phyloP scores from a whole-genome alignment of 2,797 vertebrate genomes.

The Rhadinocentrus ornatus region DNA sequence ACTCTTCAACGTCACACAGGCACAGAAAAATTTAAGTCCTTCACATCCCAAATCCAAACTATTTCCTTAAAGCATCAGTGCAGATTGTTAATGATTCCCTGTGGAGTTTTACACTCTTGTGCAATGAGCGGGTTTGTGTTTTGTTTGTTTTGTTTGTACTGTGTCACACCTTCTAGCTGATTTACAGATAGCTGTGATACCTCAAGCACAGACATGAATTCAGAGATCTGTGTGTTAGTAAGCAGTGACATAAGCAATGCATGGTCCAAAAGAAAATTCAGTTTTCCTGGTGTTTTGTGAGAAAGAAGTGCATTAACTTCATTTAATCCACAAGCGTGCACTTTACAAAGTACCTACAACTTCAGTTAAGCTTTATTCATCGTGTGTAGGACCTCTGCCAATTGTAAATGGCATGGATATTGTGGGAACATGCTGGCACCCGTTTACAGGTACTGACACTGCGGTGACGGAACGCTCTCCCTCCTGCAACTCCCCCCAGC shows the following conservation, averaged over 20 bases:
- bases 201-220: background rate
- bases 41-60: conserved; percentile 17
- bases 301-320: background rate
- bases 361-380: conserved; percentile 65
- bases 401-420: conserved; percentile 86
- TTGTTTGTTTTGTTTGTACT: background rate
- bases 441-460: conserved; percentile 84
- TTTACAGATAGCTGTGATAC: background rate
- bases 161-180: background rate
- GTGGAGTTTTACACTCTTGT: background rate
- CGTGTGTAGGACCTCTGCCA: conserved; percentile 90
- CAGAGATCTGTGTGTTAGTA: background rate
- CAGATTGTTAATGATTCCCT: conserved; percentile 12
- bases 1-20: conserved; percentile 10
- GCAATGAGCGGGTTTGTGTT: background rate
- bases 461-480: conserved; percentile 78
- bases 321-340: background rate
- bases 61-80: conserved; percentile 9
- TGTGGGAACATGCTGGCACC: conserved; percentile 84
- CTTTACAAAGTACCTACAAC: conserved; percentile 6
- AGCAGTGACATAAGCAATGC: background rate
- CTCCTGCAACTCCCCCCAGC: conserved; percentile 64
- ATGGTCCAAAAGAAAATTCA: background rate
- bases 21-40: conserved; percentile 2
- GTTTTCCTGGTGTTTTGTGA: background rate